These are phyloP conservation scores for Platyscapa corneri DNA, from an alignment of 1,140 invertebrate genomes.

Conservation along the genomic window DNA sequence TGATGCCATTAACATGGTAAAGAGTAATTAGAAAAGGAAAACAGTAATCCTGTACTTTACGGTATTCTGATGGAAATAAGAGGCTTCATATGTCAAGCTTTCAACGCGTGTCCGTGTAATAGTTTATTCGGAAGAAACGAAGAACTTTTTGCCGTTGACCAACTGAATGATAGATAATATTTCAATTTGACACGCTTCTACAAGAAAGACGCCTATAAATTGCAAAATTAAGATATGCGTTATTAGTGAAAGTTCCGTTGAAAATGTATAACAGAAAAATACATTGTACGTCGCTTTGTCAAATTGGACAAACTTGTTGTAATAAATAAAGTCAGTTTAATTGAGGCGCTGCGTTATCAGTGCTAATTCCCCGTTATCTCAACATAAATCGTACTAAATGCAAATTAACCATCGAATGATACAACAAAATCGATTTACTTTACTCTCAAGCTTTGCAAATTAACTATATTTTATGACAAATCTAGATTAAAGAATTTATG, in stretches of 20 bases:
- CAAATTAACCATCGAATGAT: slow-evolving; percentile 29
- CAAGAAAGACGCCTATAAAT: neutral
- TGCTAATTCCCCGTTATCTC: slow-evolving; percentile 40
- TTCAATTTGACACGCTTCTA: neutral
- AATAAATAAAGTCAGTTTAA: slow-evolving; percentile 39
- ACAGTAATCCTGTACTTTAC: slow-evolving; percentile 29
- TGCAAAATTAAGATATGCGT: neutral
- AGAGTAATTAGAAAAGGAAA: slow-evolving; percentile 36
- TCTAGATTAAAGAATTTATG: slow-evolving; percentile 14
- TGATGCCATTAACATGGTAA: slow-evolving; percentile 39
- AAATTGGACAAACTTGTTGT: slow-evolving; percentile 17
- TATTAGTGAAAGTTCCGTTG: neutral
- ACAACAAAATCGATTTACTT: slow-evolving; percentile 25
- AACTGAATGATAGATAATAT: neutral
- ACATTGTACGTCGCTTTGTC: slow-evolving; percentile 19
- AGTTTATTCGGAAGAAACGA: slow-evolving; percentile 27
- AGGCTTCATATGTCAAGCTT: neutral
- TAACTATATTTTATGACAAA: slow-evolving; percentile 24
- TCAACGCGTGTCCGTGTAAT: neutral
- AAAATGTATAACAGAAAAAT: neutral
- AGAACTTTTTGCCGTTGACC: neutral
- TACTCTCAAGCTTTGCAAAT: slow-evolving; percentile 19
- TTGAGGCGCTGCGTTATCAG: slow-evolving; percentile 31
- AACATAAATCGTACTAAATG: slow-evolving; percentile 28
- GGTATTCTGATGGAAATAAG: slow-evolving; percentile 33